These are phyloP conservation scores for Megaceryle alcyon DNA, from an alignment of 2,797 vertebrate species.

Conservation along the genomic window DNA sequence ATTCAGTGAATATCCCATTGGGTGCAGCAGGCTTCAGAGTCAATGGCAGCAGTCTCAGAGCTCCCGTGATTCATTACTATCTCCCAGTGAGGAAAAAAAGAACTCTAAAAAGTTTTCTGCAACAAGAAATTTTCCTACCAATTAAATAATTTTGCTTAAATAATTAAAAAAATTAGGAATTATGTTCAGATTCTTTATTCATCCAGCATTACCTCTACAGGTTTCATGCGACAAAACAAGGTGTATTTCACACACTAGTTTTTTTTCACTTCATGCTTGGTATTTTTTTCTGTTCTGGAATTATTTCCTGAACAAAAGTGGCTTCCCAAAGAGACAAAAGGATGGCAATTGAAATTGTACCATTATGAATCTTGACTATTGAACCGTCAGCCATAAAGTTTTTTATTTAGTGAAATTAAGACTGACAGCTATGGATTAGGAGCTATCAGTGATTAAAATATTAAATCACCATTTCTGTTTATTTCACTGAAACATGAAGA, in stretches of 20 bases:
- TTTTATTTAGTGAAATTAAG: slow-evolving; percentile 40
- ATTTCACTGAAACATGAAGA: background rate
- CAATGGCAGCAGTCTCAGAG: background rate
- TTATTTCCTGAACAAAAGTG: slow-evolving; percentile 12
- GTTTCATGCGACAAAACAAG: background rate
- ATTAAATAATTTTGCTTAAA: background rate
- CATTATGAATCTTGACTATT: slow-evolving; percentile 62
- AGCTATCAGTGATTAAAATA: slow-evolving; percentile 48
- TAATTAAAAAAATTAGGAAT: background rate
- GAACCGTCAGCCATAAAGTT: slow-evolving; percentile 44
- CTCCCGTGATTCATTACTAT: background rate
- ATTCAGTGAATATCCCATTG: slow-evolving; percentile 2
- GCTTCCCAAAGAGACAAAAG: slow-evolving; percentile 33
- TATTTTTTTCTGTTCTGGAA: background rate
- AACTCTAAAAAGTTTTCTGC: background rate
- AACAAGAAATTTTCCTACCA: background rate
- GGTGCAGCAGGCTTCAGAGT: background rate
- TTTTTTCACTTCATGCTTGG: background rate
- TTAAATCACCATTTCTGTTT: slow-evolving; percentile 12
- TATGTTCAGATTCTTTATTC: background rate
- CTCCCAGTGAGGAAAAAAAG: background rate
- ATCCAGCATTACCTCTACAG: background rate
- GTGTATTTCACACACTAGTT: background rate
- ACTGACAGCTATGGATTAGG: slow-evolving; percentile 54
- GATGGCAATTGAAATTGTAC: slow-evolving; percentile 50